phyloP scores from a whole-genome alignment of 2,113 vertebrate genomes.

The Cavia porcellus region DNA sequence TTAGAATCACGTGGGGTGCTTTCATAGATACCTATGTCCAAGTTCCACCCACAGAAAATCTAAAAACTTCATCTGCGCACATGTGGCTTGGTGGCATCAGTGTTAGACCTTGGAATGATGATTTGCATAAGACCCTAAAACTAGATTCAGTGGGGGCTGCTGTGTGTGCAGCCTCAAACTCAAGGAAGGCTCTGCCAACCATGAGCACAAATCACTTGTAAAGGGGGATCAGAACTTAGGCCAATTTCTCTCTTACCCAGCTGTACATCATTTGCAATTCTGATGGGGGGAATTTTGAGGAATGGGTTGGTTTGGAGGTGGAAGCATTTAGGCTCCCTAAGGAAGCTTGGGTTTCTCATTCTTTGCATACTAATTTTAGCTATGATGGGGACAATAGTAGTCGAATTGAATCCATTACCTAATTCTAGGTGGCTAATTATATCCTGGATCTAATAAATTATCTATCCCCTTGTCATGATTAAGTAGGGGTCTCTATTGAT shows the following conservation, averaged over 20 bases:
- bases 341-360: not conserved
- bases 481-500: not conserved
- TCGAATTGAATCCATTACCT: not conserved
- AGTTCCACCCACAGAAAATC: too few species aligned
- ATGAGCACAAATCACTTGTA: constrained; percentile 31
- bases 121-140: constrained; percentile 37
- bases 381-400: not conserved
- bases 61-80: constrained; percentile 51
- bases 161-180: not conserved
- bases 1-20: constrained; percentile 34
- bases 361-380: not conserved
- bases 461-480: not conserved
- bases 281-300: constrained; percentile 34
- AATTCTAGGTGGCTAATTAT: not conserved
- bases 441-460: not conserved
- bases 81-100: not conserved
- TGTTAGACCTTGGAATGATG: constrained; percentile 9
- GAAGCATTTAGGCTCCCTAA: not conserved
- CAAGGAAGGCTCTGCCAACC: constrained; percentile 13
- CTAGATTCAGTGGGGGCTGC: not conserved
- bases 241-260: constrained; percentile 15
- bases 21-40: too few species aligned
- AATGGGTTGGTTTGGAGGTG: not conserved
- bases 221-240: not conserved
- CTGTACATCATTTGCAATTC: constrained; percentile 51